Evolutionary conservation across 2,113 vertebrate species (phyloP), one percentile per base, ranked within the genome.

Genomic region (Semicossyphus pulcher): DNA sequence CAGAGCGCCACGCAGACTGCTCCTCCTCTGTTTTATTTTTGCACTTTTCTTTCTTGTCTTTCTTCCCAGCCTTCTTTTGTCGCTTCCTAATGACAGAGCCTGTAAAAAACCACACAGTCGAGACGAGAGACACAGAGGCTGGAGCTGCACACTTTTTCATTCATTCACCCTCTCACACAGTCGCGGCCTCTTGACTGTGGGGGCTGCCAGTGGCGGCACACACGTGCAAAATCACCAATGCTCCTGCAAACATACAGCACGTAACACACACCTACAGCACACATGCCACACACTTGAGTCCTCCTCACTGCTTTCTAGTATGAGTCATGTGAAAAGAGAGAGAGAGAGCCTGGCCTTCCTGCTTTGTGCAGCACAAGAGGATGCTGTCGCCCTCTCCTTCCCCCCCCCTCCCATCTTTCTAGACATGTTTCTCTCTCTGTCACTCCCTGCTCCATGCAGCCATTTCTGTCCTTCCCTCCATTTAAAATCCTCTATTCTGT

Each of bases 341-440:
- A 51, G 16, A 41, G 16, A 26, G n/a, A 57, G 41, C 58, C 49
- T 58, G 54, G 60, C 68, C 68, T 78, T 83, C 45, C 29, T n/a
- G 28, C 66, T 84, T 68, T 72, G 76, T 68, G 57, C 48, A 51
- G 67, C 81, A 57, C 48, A n/a, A 41, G 75, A 80, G 54, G 66
- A 83, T 49, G 63, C 74, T 76, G 72, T 61, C 1, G 5, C n/a
- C 51, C 4, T 72, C 56, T 72, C 62, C n/a, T 68, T 74, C 47
- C 72, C 36, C 59, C 65, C 47, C 60, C 63, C 34, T 58, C 62
- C 65, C 54, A 44, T 57, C 66, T 80, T 67, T 65, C 69, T 49
- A 70, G 72, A 76, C 59, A 23, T 86, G 79, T 88, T 83, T 80
- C 59, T 67, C 75, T 72, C 71, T 72, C 78, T 87, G 60, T 87